Base-by-base conservation (phyloP, 1,140 invertebrate species). In the Diorhabda elongata region DNA sequence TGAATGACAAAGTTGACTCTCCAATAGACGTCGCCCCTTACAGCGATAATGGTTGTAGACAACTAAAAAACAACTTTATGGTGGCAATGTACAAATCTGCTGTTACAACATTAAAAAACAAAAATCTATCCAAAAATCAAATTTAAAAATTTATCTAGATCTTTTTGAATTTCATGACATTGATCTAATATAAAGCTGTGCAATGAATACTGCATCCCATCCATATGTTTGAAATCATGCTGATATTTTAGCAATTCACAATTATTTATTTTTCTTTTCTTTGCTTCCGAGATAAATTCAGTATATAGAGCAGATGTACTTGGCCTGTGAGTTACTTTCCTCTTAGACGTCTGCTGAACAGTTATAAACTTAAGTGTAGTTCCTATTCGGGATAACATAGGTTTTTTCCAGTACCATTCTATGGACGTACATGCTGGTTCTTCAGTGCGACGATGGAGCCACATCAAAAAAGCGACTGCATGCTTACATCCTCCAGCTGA, bases 371-470 rank as follows among this genome's bases (percentile, higher is more conserved):
- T 69, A 2, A 65, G 4, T 11, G 56, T 47, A 45, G 56, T 43
- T 9, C 63, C 63, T 61, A 41, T 47, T 41, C 42, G 41, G n/a
- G 73, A 74, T 6, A 79, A 64, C 41, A 6, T 58, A 7, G 76
- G 75, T 58, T 79, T 79, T 71, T 77, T 79, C 77, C 78, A 80
- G 58, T 80, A 80, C 42, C 77, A 79, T 26, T 61, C 71, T 3
- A 71, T 59, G 57, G 71, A 73, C 9, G 77, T 80, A 42, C 65
- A 67, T 42, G 74, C 61, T 43, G 75, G 71, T 9, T 78, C 73
- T 72, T 79, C 78, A 70, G 67, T 74, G 41, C 79, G 68, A 3
- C 77, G 66, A 70, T 80, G 73, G 2, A 71, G 4, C 75, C 79
- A 80, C 66, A 75, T 76, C 2, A 80, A 44, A 42, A 79, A 74